Percentiles rank a stretch among this genome's conserved stretches.
Evolutionary conservation across 1,140 invertebrate species (phyloP).

Genomic region (Drosophila cardini): DNA sequence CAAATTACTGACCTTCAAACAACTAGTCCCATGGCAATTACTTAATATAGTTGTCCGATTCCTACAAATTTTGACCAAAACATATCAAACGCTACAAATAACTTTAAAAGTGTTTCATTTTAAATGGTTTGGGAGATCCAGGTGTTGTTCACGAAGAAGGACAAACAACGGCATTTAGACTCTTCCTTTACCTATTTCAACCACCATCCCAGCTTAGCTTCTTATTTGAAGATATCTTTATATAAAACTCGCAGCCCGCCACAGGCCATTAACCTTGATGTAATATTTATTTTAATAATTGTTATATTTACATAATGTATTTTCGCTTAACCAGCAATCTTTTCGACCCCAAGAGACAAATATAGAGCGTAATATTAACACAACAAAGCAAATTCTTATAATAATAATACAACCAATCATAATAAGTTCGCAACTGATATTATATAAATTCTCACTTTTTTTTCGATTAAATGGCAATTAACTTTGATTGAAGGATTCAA

Average conservation of each 20-base stretch:
- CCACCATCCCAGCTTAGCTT: background rate
- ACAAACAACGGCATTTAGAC: too few species aligned
- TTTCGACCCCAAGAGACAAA: background rate
- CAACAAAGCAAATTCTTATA: slow-evolving; percentile 11
- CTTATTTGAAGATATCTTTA: background rate
- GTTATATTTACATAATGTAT: background rate
- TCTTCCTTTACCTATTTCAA: too few species aligned
- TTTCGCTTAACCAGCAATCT: background rate
- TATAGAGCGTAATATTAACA: background rate
- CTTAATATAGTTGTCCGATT: too few species aligned
- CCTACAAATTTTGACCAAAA: too few species aligned
- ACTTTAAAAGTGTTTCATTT: too few species aligned
- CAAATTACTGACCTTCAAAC: too few species aligned
- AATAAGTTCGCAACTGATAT: slow-evolving; percentile 1
- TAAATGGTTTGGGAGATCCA: too few species aligned
- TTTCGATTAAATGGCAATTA: slow-evolving; percentile 46
- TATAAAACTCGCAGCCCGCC: background rate
- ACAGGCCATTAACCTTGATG: background rate
- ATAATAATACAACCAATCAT: slow-evolving; percentile 5
- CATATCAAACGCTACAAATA: too few species aligned
- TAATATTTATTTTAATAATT: background rate
- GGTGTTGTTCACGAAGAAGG: too few species aligned
- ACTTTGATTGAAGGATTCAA: slow-evolving; percentile 21
- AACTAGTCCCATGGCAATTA: too few species aligned
- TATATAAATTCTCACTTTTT: background rate